phyloP scores from a whole-genome alignment of 2,797 vertebrate genomes.

The Megaceryle alcyon region DNA sequence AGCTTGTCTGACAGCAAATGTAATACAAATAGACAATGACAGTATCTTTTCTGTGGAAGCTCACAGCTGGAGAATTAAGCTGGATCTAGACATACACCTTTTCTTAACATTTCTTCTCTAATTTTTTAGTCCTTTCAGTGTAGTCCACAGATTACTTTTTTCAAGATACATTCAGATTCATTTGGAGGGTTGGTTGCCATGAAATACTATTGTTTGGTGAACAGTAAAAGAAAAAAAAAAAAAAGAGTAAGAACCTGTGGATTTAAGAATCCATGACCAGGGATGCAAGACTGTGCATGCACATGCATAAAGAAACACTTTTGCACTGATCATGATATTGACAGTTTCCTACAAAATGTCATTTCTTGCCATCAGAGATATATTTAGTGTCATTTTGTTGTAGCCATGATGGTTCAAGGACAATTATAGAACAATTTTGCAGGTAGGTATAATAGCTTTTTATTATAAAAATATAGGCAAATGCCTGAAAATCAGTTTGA shows the following conservation, averaged over 20 bases:
- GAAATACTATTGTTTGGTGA: background rate
- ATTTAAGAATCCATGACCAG: background rate
- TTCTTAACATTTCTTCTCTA: background rate
- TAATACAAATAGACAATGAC: conserved; percentile 1
- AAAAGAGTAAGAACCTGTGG: background rate
- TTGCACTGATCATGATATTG: background rate
- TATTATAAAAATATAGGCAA: background rate
- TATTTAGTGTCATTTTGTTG: background rate
- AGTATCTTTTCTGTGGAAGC: conserved; percentile 8
- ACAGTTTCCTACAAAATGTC: background rate
- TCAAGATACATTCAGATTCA: background rate
- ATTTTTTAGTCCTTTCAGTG: background rate
- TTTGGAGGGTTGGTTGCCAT: background rate
- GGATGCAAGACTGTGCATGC: background rate
- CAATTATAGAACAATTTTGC: background rate
- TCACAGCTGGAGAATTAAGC: background rate
- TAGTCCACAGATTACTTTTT: background rate
- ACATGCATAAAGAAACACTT: background rate
- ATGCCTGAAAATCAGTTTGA: background rate
- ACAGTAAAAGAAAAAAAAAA: background rate
- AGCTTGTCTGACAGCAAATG: conserved; percentile 27
- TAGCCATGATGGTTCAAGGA: background rate
- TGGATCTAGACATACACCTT: background rate
- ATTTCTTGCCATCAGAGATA: background rate
- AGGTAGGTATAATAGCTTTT: background rate